Percentiles rank a stretch among this genome's conserved stretches.
Conservation (phyloP, 2,888 invertebrate species). For the Thecocarcelia acutangulata region DNA sequence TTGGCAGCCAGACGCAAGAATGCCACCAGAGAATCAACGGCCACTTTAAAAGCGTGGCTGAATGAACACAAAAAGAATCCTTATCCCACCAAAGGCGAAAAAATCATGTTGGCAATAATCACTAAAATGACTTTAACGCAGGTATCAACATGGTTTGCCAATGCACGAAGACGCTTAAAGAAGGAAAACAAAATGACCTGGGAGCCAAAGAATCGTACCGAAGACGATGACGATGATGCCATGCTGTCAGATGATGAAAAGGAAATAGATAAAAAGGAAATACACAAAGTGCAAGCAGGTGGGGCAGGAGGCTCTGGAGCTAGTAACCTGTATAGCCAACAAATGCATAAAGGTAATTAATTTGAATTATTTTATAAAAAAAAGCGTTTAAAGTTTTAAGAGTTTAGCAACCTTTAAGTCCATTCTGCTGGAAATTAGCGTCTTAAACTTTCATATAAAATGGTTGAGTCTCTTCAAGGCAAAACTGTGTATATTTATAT, state of each 20-base stretch:
- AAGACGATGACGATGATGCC: constrained; percentile 93
- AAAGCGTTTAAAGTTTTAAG: not conserved
- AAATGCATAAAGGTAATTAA: constrained; percentile 66
- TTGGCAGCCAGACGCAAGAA: constrained; percentile 97
- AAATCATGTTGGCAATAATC: constrained; percentile 96
- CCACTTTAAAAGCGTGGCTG: constrained; percentile 98
- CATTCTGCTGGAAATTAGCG: constrained; percentile 36
- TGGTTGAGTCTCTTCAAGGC: not conserved
- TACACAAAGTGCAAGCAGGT: constrained; percentile 44
- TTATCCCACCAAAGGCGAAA: constrained; percentile 97
- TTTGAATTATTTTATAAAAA: not conserved
- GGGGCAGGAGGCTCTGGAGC: constrained; percentile 1
- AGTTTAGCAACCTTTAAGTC: not conserved
- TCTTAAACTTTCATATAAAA: constrained; percentile 20
- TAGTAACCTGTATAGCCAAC: constrained; percentile 53
- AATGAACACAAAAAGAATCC: constrained; percentile 98
- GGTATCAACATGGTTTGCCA: constrained; percentile 98
- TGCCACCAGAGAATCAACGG: constrained; percentile 98
- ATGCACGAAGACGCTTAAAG: constrained; percentile 94
- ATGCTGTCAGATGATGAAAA: constrained; percentile 93
- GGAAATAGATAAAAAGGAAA: constrained; percentile 83
- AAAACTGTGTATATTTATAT: not conserved
- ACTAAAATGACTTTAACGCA: constrained; percentile 97
- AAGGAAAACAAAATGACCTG: constrained; percentile 99
- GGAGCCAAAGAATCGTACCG: constrained; percentile 96